phyloP scores from a whole-genome alignment of 2,113 vertebrate genomes.

The Hyaena hyaena region DNA sequence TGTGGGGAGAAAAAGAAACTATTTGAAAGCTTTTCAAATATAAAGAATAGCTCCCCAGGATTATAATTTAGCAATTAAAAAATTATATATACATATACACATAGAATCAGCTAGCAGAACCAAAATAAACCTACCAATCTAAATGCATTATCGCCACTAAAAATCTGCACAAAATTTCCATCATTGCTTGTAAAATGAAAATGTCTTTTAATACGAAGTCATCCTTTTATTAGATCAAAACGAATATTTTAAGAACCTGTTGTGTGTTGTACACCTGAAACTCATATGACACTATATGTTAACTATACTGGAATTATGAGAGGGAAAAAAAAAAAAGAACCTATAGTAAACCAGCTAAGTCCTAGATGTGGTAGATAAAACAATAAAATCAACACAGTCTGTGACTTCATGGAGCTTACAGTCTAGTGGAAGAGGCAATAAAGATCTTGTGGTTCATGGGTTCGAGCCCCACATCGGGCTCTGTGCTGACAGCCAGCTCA shows the following conservation, averaged over 20 bases:
- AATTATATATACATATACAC: neutral
- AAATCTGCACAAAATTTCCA: conserved; percentile 1
- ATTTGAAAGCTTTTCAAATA: conserved; percentile 67
- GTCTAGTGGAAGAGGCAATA: neutral
- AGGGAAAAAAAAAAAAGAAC: neutral
- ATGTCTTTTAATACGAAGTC: neutral
- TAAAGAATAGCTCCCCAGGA: conserved; percentile 16
- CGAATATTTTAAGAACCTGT: neutral
- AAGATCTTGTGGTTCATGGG: neutral
- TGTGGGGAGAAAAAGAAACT: conserved; percentile 50
- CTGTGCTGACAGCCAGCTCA: no score
- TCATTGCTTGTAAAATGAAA: conserved; percentile 32
- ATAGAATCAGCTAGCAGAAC: conserved; percentile 42
- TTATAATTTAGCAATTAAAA: conserved; percentile 72
- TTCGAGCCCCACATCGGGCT: no score
- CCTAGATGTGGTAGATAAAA: neutral
- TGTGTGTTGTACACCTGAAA: neutral
- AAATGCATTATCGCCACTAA: conserved; percentile 16
- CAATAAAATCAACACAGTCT: neutral
- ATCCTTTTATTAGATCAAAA: conserved; percentile 12
- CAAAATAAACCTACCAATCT: conserved; percentile 57
- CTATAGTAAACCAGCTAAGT: neutral
- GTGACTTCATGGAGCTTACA: neutral
- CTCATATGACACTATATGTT: neutral
- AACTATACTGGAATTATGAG: neutral